Evolutionary conservation across 2,888 invertebrate species (phyloP), one percentile per base, ranked within the genome.

Genomic region (Odontocerum albicorne): DNA sequence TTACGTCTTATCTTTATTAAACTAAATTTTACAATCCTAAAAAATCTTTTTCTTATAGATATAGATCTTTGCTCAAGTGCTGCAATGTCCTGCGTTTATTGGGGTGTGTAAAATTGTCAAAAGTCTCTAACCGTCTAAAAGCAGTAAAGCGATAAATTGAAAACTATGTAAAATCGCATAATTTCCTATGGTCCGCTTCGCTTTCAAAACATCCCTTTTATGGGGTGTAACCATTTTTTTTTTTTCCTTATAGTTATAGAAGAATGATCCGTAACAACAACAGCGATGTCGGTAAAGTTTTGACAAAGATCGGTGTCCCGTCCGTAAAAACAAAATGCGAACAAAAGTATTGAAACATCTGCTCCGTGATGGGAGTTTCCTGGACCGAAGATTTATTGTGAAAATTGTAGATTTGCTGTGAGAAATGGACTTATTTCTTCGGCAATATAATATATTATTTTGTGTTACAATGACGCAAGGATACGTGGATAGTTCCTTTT

Each of bases 221-320:
- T 49, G 55, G 40, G 55, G 55, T 55, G 55, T 55, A 55, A 55
- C 55, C 49, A 55, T 55, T 55, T 55, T 55, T 54, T 54, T 42
- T 17, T 32, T 16, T 39, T 4, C 6, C 8, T n/a, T n/a, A n/a
- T n/a, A n/a, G n/a, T n/a, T n/a, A n/a, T n/a, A n/a, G n/a, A n/a
- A n/a, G n/a, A n/a, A n/a, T n/a, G n/a, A n/a, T 21, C n/a, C 13
- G 32, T 40, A 45, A 42, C 31, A 17, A 49, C 22, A 36, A 44
- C 21, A 16, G 32, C 19, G 10, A 27, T 19, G 49, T 31, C 49
- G 55, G 49, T 35, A 49, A 27, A 27, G 33, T 21, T 31, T 21
- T 15, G 27, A 49, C 49, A 49, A 49, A 49, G 49, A 19, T 19
- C 31, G 35, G 43, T 43, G 49, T 55, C 47, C 42, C 54, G 35